Conservation (phyloP, 53 echinoderm and acorn worm genomes). For the Mesocentrotus franciscanus region DNA sequence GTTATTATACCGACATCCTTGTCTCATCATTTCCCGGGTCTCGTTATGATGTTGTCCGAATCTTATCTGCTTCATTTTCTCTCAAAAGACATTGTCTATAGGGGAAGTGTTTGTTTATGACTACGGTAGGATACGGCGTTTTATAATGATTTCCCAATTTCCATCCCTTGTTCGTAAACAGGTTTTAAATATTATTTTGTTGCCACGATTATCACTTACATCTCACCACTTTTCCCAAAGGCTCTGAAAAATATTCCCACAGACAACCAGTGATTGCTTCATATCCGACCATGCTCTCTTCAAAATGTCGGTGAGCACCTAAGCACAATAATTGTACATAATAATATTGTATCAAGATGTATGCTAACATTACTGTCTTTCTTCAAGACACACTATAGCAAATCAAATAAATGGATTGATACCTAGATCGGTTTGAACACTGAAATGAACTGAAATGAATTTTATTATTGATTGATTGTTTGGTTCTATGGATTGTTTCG, state of each 20-base stretch:
- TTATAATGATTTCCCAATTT: conserved; percentile 29
- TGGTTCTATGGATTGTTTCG: too few relatives aligned
- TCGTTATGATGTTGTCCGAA: conserved; percentile 14
- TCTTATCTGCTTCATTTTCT: neutral
- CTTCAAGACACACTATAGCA: too few relatives aligned
- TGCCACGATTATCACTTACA: neutral
- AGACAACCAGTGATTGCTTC: neutral
- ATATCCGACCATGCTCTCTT: neutral
- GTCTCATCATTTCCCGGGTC: conserved; percentile 14
- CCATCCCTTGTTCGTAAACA: conserved; percentile 41
- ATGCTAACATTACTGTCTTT: too few relatives aligned
- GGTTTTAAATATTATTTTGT: neutral
- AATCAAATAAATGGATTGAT: too few relatives aligned
- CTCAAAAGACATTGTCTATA: conserved; percentile 17
- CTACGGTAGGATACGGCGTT: neutral
- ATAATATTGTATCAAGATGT: too few relatives aligned
- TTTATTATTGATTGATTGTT: too few relatives aligned
- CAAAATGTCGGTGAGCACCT: neutral
- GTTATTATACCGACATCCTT: conserved; percentile 25
- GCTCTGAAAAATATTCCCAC: neutral
- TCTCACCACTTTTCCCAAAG: conserved; percentile 19
- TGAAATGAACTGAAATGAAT: too few relatives aligned
- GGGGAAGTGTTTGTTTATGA: conserved; percentile 38
- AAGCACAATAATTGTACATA: too few relatives aligned
- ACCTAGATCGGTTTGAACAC: too few relatives aligned